Evolutionary conservation across 2,113 vertebrate species (phyloP), one percentile per base, ranked within the genome.

Genomic region (Triplophysa dalaica): DNA sequence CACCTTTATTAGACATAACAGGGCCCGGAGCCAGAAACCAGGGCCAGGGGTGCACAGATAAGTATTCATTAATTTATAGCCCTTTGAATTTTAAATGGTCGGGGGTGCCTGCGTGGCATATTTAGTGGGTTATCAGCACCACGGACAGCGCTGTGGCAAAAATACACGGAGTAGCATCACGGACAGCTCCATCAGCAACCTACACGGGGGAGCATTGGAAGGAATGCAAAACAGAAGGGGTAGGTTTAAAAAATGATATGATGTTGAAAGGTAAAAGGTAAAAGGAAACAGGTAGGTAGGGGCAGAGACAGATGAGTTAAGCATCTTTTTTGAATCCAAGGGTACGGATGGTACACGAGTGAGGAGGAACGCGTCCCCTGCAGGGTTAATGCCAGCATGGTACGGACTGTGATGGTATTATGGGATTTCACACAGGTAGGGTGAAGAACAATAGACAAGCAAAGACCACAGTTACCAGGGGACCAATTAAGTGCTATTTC

Each of bases 61-160:
- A 83, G 70, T 54, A 81, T 75, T 83, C 78, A 85, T 85, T 85
- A 85, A 82, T 78, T 78, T 61, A 69, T 74, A 70, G 58, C 48
- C 74, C 38, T 83, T 85, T 85, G 78, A 85, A 85, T 83, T 81
- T 83, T 83, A 82, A 85, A 70, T 10, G 45, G 63, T 52, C 0
- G 3, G 16, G 10, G 38, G 48, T 74, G 75, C 56, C 16, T 22
- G 45, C 17, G 11, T 29, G 41, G 78, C 69, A 85, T 75, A 83
- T 61, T 68, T 13, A 80, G 67, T 63, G 60, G 63, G 43, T 63
- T 62, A 62, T 77, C 74, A 83, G 82, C n/a, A 81, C 68, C 62
- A 80, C 1, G 72, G 77, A 76, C 45, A 83, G 72, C 41, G 29
- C 8, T 16, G 4, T 19, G 12, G 14, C 24, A n/a, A 77, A 64